Conservation (phyloP, 2,797 vertebrate species). For the Gallinago stenura region DNA sequence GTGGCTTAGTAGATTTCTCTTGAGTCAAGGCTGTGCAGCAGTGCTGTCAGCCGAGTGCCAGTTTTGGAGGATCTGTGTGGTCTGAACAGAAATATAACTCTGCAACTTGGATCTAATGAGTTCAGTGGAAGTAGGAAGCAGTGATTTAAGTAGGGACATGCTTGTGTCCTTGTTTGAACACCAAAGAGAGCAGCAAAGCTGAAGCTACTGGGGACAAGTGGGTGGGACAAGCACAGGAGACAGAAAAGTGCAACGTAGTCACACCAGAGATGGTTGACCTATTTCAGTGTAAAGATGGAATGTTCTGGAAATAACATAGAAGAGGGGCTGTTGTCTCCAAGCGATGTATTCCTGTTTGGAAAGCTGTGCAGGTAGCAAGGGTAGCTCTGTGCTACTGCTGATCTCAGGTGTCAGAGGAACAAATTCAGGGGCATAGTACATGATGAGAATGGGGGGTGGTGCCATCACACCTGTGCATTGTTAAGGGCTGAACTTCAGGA, state of each 20-base stretch:
- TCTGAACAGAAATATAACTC: background rate
- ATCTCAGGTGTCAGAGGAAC: background rate
- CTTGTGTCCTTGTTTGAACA: background rate
- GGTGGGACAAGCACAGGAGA: background rate
- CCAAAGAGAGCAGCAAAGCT: background rate
- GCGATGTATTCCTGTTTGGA: background rate
- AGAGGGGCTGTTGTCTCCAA: background rate
- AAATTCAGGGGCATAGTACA: background rate
- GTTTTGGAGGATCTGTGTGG: background rate
- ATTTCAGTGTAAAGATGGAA: background rate
- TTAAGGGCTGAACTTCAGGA: background rate
- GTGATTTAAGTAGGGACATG: background rate
- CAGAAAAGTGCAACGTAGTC: background rate
- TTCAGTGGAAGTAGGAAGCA: background rate
- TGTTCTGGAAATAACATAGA: background rate
- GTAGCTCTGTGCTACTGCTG: background rate
- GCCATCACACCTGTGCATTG: rapidly evolving
- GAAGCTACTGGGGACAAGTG: background rate
- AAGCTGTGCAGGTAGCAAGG: background rate
- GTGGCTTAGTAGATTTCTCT: background rate
- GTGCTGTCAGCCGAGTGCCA: background rate
- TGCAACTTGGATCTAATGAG: background rate
- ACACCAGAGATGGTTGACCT: background rate
- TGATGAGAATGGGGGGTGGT: too few relatives aligned
- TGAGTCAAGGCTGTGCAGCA: background rate